Percentiles rank a stretch among this genome's conserved stretches.
These are phyloP conservation scores for Myotis yumanensis DNA, from an alignment of 2,113 vertebrate species.

Conservation along the genomic window DNA sequence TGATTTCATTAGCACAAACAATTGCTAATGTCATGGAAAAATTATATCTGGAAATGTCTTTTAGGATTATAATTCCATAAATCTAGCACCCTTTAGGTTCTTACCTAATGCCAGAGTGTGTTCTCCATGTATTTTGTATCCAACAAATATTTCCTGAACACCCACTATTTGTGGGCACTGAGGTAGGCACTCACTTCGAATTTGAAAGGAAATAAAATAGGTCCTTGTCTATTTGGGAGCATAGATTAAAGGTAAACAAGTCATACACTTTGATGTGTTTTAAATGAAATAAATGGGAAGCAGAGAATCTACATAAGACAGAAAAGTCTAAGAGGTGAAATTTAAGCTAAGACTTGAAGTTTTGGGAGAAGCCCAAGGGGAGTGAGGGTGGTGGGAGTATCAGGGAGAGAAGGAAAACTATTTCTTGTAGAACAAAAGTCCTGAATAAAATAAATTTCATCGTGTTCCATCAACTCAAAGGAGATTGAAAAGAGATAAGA, in stretches of 20 bases:
- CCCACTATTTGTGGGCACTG: background rate
- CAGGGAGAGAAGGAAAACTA: background rate
- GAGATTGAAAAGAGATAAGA: background rate
- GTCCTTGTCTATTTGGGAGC: background rate
- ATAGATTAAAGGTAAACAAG: background rate
- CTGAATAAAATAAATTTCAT: background rate
- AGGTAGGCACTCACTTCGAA: background rate
- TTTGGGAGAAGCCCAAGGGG: background rate
- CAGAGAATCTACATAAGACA: background rate
- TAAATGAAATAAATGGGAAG: background rate
- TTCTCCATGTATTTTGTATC: constrained; percentile 18
- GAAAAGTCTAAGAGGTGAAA: background rate
- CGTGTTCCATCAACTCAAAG: background rate
- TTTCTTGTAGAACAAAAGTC: background rate
- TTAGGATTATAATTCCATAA: constrained; percentile 54
- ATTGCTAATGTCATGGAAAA: constrained; percentile 70
- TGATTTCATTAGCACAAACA: constrained; percentile 69
- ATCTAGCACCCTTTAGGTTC: constrained; percentile 29
- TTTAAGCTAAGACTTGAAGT: background rate
- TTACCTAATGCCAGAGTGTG: constrained; percentile 6
- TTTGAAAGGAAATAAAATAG: background rate
- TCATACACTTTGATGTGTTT: background rate
- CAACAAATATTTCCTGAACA: background rate
- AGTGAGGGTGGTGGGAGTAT: background rate
- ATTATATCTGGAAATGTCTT: constrained; percentile 53